Evolutionary conservation across 2,888 invertebrate species (phyloP), one percentile per base, ranked within the genome.

Genomic region (Mayetiola destructor): DNA sequence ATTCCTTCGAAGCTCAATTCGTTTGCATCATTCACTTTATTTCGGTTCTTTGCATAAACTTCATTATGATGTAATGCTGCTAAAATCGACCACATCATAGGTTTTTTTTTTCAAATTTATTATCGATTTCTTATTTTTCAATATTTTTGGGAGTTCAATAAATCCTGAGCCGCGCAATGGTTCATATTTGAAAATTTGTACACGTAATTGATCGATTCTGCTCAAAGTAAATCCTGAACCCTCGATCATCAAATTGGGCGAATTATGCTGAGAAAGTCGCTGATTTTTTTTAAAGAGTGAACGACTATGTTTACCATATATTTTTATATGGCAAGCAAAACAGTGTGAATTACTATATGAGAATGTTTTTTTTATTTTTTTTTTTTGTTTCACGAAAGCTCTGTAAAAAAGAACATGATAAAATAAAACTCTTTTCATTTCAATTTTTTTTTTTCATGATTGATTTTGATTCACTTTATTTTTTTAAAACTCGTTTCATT

Each of bases 61-160:
- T 52, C 23, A 12, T 56, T 57, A 4, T 63, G 62, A 58, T 59
- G 59, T 37, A 65, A 52, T 36, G 64, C 64, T 23, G 63, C 60
- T 14, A 62, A 57, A 48, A 65, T 58, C 35, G 63, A 59, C 64
- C 64, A 65, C 1, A 61, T 60, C 59, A 65, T 65, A 57, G 64
- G 64, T 16, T 59, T 56, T 12, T 60, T 64, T 66, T 57, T 63
- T 59, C 1, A 66, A 61, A 59, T 66, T 65, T 30, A 66, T 59
- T 39, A 61, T 60, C 1, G 64, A 62, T 18, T 61, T 56, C 35
- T 61, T 64, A 2, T 42, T 59, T 57, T 60, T 40, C 10, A 40
- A 6, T 20, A 18, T 40, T 40, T 40, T 3, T 10, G 39, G 39
- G n/a, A 40, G 39, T 18, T 40, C 18, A 4, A 40, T 40, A 9